Evolutionary conservation across 2,113 vertebrate species (phyloP).

Genomic region (Trochalopteron elliotii): DNA sequence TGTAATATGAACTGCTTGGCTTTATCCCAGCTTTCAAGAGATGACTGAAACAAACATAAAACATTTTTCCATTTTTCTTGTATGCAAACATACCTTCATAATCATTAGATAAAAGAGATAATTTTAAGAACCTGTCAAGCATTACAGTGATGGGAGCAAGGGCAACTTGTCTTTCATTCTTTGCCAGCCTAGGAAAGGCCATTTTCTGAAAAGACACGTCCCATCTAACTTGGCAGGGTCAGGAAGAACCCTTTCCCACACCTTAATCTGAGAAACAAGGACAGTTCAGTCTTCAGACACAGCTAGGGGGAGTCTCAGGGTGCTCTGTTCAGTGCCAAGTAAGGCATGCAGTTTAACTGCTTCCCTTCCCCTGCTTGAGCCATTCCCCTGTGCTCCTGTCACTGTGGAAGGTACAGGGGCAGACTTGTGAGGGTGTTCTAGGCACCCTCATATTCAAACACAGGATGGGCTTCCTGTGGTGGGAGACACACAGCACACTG

Average conservation of each 20-base stretch:
- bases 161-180: background rate
- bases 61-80: background rate
- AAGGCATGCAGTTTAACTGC: background rate
- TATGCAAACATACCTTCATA: background rate
- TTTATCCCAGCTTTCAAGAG: constrained; percentile 74
- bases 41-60: constrained; percentile 58
- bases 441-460: background rate
- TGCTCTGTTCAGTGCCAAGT: background rate
- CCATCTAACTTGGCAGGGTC: background rate
- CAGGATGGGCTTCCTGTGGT: background rate
- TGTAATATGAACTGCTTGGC: constrained; percentile 72
- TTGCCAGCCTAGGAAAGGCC: background rate
- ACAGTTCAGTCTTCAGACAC: background rate
- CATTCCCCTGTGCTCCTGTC: background rate
- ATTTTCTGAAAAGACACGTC: background rate
- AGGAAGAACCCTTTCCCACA: background rate
- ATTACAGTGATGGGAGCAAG: background rate
- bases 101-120: background rate
- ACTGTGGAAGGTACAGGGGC: accelerated
- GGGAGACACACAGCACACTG: accelerated
- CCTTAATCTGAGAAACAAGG: background rate
- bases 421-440: background rate
- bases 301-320: background rate
- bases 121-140: background rate
- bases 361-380: background rate